Conservation (phyloP, 2,113 vertebrate species). For the Bufo bufo region DNA sequence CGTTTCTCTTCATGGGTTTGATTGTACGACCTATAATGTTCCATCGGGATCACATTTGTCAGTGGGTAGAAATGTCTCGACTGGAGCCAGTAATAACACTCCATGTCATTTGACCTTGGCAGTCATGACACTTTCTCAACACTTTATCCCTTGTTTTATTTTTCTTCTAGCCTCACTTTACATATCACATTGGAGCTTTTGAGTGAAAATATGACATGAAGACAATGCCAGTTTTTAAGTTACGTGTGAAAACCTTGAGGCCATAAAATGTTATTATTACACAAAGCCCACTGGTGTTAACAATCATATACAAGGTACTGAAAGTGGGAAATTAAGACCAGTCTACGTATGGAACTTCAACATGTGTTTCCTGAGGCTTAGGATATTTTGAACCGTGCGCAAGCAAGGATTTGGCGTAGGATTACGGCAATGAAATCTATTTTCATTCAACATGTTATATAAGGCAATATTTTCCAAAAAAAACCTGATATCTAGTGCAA, state of each 20-base stretch:
- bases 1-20: conserved; percentile 59
- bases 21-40: conserved; percentile 63
- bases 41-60: conserved; percentile 48
- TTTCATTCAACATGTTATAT: conserved; percentile 65
- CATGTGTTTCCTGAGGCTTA: conserved; percentile 64
- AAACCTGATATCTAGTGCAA: conserved; percentile 61
- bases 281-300: conserved; percentile 64
- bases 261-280: conserved; percentile 62
- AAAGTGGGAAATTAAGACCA: conserved; percentile 61
- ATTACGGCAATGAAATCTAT: conserved; percentile 58
- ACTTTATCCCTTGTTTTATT: conserved; percentile 67
- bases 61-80: conserved; percentile 61
- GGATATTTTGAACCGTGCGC: conserved; percentile 63
- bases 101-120: conserved; percentile 66
- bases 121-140: conserved; percentile 66
- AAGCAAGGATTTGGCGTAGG: conserved; percentile 58
- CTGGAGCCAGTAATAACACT: conserved; percentile 63
- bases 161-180: conserved; percentile 65
- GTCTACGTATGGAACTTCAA: conserved; percentile 54
- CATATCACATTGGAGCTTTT: conserved; percentile 62
- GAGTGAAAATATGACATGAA: conserved; percentile 69
- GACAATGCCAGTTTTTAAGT: conserved; percentile 60
- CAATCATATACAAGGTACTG: conserved; percentile 58
- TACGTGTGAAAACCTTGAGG: conserved; percentile 53
- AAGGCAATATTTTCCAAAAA: conserved; percentile 59